Evolutionary conservation across 2,797 vertebrate genomes (phyloP), one percentile per base, ranked within the genome.

Genomic region (Crocodylus rhombifer): DNA sequence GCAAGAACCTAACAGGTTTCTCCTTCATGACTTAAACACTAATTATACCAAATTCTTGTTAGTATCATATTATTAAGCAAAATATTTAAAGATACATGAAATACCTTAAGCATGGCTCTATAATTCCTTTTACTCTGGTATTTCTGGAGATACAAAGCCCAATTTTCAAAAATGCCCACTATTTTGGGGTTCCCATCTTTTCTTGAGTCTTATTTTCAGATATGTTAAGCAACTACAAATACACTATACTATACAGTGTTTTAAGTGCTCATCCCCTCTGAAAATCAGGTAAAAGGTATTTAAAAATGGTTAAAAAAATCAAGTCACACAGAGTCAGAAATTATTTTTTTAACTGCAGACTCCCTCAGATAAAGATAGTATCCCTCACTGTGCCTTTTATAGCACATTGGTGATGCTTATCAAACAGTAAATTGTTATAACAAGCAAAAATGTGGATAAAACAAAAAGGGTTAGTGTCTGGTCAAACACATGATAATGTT

Each of bases 341-440:
- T 51, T 36, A 25, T 42, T 14, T 64, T 16, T 30, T 55, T 28
- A 56, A 6, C 23, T 81, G 6, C 28, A 82, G 2, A 16, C 80
- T 82, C 25, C 67, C 4, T 65, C 18, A 79, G 17, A 17, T 71
- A 61, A 77, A 61, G 15, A 57, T 11, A 2, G 2, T 3, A 26
- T 55, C 26, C 82, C 64, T 57, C 89, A 11, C 42, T 73, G 25
- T 30, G 73, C 26, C 2, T 82, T 84, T 9, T 36, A 14, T 21
- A 12, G 26, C 10, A 65, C 16, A 4, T 1, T 0, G 73, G 36
- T 2, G 2, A 17, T 62, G 77, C 18, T 4, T 36, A 5, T 1
- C 30, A 71, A 26, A 87, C 60, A 73, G 77, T 65, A 75, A 77
- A 89, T 12, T 62, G 14, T 62, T n/a, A 58, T 16, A 65, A 33